A percentile compares a stretch with the other conserved stretches of the same genome.
These are phyloP conservation scores for Ctenomys sociabilis DNA, from an alignment of 2,113 vertebrate genomes.

Conservation along the genomic window DNA sequence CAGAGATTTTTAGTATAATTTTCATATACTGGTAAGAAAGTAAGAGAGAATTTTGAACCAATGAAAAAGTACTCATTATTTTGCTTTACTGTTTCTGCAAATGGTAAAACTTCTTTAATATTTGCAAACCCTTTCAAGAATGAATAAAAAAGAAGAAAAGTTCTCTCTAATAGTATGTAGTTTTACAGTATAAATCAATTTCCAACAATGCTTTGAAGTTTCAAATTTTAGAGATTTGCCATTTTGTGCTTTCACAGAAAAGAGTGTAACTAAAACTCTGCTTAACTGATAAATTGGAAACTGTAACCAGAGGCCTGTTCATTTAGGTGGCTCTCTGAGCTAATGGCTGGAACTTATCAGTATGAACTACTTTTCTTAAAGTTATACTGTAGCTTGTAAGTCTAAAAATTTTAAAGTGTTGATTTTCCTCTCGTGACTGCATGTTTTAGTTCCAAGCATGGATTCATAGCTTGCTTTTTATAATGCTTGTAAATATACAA, in stretches of 20 bases:
- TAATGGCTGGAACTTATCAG: constrained; percentile 13
- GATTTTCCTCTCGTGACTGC: not conserved
- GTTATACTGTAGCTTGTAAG: not conserved
- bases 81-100: not conserved
- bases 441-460: not conserved
- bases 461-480: not conserved
- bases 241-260: constrained; percentile 66
- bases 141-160: constrained; percentile 21
- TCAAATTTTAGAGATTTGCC: constrained; percentile 65
- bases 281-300: constrained; percentile 63
- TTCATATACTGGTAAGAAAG: not conserved
- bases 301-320: constrained; percentile 65
- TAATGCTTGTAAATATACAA: not conserved
- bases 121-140: constrained; percentile 50
- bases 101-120: not conserved
- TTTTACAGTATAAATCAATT: constrained; percentile 75
- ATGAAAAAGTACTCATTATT: constrained; percentile 8
- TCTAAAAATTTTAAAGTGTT: not conserved
- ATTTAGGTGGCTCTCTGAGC: not conserved
- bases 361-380: constrained; percentile 20
- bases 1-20: not conserved
- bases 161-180: constrained; percentile 16
- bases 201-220: constrained; percentile 74
- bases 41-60: not conserved
- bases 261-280: constrained; percentile 68